phyloP scores from a whole-genome alignment of 1,140 invertebrate genomes.

The Akabosia matsudoensis region DNA sequence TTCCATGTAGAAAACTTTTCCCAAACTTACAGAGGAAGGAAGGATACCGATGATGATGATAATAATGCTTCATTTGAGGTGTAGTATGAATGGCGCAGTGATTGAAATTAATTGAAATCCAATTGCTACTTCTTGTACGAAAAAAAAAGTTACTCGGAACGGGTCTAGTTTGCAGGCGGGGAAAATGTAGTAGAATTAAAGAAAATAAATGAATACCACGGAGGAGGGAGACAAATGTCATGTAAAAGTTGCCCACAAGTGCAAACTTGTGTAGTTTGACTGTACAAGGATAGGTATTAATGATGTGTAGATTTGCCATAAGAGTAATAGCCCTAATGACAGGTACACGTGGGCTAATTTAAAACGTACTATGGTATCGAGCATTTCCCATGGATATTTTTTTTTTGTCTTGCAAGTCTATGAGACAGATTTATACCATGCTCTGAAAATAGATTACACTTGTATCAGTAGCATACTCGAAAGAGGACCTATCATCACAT shows the following conservation, averaged over 20 bases:
- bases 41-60: background rate
- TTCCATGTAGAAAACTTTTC: no score
- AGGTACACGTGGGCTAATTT: slow-evolving; percentile 11
- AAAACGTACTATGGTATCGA: background rate
- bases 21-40: background rate
- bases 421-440: no score
- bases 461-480: no score
- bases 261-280: background rate
- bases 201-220: background rate
- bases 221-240: background rate
- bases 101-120: slow-evolving; percentile 24
- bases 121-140: background rate
- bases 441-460: no score
- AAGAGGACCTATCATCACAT: no score
- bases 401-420: no score
- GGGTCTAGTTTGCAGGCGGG: no score
- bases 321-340: slow-evolving; percentile 8
- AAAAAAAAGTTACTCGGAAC: no score
- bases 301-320: slow-evolving; percentile 17
- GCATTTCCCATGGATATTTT: background rate
- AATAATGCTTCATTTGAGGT: background rate
- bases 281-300: slow-evolving; percentile 11
- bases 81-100: slow-evolving; percentile 6
- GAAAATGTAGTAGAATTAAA: background rate
- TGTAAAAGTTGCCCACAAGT: background rate